phyloP scores from a whole-genome alignment of 1,140 invertebrate genomes.

The Saccostrea glomerata region DNA sequence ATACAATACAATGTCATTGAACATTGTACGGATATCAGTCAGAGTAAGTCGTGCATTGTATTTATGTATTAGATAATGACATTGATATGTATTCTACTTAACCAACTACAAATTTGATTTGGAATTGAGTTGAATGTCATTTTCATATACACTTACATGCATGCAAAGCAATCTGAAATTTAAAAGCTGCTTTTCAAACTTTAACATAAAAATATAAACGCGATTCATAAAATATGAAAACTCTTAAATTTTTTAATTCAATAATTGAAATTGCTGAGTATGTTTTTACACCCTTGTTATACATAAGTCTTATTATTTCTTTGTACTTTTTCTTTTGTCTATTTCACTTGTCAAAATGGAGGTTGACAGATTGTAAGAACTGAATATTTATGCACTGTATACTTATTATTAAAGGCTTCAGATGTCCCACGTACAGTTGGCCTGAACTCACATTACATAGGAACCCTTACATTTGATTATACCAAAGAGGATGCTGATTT shows the following conservation, averaged over 20 bases:
- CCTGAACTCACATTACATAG: background rate
- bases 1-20: background rate
- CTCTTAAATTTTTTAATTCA: too few species aligned
- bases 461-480: background rate
- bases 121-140: background rate
- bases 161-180: too few species aligned
- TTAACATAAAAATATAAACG: too few species aligned
- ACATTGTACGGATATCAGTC: background rate
- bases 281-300: background rate
- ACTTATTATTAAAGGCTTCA: background rate
- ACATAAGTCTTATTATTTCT: background rate
- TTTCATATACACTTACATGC: background rate
- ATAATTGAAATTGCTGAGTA: background rate
- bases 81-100: background rate
- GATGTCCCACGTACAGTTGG: background rate
- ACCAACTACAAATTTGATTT: background rate
- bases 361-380: too few species aligned
- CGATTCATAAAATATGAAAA: too few species aligned
- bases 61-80: background rate
- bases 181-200: background rate
- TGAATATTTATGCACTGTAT: background rate
- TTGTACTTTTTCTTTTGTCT: background rate
- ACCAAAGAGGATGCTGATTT: background rate
- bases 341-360: background rate
- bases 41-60: background rate